These are phyloP conservation scores for Phoenicopterus ruber DNA, from an alignment of 2,113 vertebrate species.

Conservation along the genomic window DNA sequence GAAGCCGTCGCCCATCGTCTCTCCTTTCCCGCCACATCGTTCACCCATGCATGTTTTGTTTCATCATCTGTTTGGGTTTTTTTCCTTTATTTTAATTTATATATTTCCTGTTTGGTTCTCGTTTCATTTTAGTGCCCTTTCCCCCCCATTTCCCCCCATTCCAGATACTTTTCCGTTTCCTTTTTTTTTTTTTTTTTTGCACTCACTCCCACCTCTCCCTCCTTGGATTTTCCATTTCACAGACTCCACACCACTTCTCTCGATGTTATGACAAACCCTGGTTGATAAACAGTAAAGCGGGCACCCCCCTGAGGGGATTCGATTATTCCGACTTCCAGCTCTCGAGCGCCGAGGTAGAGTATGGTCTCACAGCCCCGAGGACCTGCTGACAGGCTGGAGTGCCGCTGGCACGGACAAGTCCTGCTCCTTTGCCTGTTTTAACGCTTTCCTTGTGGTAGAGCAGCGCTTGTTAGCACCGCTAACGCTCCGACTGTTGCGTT, in stretches of 20 bases:
- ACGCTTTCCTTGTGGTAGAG: slow-evolving; percentile 25
- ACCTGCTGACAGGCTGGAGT: neutral
- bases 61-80: slow-evolving; percentile 24
- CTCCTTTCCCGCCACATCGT: neutral
- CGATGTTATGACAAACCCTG: slow-evolving; percentile 99
- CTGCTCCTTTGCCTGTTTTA: slow-evolving; percentile 9
- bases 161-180: neutral
- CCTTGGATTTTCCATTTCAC: slow-evolving; percentile 80
- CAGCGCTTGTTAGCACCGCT: slow-evolving; percentile 65
- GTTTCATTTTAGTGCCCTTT: neutral
- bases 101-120: slow-evolving; percentile 32
- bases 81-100: slow-evolving; percentile 38
- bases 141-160: neutral
- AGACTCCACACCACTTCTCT: slow-evolving; percentile 91
- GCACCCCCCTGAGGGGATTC: slow-evolving; percentile 89
- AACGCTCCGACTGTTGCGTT: neutral
- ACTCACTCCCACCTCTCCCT: slow-evolving; percentile 51
- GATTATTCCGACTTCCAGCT: slow-evolving; percentile 86
- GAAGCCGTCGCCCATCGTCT: neutral
- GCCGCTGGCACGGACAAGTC: neutral
- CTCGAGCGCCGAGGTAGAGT: slow-evolving; percentile 79
- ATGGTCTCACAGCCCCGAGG: slow-evolving; percentile 60
- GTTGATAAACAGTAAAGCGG: slow-evolving; percentile 98
- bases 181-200: slow-evolving; percentile 20
- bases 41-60: slow-evolving; percentile 8